These are phyloP conservation scores for Platycheirus rosarum DNA, from an alignment of 2,888 invertebrate species.

Conservation along the genomic window DNA sequence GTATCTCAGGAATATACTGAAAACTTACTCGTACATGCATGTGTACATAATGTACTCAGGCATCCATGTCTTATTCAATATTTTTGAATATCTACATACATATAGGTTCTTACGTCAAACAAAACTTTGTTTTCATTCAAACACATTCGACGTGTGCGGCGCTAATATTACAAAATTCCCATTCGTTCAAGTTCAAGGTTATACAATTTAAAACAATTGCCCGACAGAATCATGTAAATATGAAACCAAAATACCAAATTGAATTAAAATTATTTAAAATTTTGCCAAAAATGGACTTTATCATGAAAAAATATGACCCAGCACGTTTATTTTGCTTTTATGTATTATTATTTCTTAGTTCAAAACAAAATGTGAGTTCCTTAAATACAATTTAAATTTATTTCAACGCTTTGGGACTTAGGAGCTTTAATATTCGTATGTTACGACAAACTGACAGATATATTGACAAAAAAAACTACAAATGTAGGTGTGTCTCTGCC, in stretches of 20 bases:
- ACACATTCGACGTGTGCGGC: slow-evolving; percentile 27
- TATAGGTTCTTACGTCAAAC: too few species aligned
- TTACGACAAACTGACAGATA: not conserved
- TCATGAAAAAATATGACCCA: slow-evolving; percentile 25
- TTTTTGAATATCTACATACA: too few species aligned
- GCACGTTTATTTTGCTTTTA: slow-evolving; percentile 8
- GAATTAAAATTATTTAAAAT: not conserved
- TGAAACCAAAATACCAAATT: not conserved
- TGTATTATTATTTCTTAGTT: not conserved
- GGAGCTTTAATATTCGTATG: not conserved
- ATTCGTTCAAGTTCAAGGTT: slow-evolving; percentile 65
- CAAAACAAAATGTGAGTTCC: slow-evolving; percentile 39
- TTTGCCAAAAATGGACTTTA: not conserved
- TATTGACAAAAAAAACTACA: not conserved
- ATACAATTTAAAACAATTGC: slow-evolving; percentile 17
- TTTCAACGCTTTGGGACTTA: too few species aligned
- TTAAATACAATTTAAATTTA: too few species aligned
- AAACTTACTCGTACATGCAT: too few species aligned
- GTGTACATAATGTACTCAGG: too few species aligned
- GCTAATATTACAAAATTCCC: slow-evolving; percentile 33
- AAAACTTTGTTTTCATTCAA: not conserved
- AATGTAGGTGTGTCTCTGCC: slow-evolving; percentile 59
- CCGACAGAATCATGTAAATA: not conserved
- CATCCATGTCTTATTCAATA: too few species aligned
- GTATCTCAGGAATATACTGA: not conserved